Conservation (phyloP, 2,888 invertebrate species). For the Hemicrepidius hirtus region DNA sequence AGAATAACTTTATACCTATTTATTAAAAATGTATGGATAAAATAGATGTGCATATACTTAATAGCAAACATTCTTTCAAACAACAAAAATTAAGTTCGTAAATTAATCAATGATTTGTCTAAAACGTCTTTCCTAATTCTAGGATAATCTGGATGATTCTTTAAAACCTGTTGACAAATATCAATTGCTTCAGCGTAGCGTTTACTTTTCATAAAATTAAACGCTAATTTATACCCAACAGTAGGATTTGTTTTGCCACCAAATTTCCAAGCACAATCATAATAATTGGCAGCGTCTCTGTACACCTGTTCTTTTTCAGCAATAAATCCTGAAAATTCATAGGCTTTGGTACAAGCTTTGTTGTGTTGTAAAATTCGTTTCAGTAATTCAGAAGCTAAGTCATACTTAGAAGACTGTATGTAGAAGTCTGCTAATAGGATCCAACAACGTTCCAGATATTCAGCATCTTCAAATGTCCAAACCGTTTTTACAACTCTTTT, state of each 20-base stretch:
- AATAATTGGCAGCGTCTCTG: conserved; percentile 87
- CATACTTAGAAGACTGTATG: conserved; percentile 87
- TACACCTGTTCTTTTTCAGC: conserved; percentile 95
- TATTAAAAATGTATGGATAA: not conserved
- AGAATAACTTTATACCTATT: no score
- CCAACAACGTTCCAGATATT: conserved; percentile 97
- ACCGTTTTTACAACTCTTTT: conserved; percentile 89
- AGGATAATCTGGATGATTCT: conserved; percentile 89
- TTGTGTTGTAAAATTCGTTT: conserved; percentile 86
- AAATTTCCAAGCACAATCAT: conserved; percentile 90
- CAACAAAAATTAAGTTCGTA: conserved; percentile 76
- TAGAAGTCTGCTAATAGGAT: conserved; percentile 93
- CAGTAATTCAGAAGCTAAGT: conserved; percentile 89
- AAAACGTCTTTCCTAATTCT: conserved; percentile 94
- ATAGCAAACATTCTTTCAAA: not conserved
- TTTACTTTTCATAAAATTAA: conserved; percentile 93
- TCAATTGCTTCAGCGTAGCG: conserved; percentile 93
- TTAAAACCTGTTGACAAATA: conserved; percentile 88
- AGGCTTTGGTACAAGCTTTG: conserved; percentile 92
- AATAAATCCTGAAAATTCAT: conserved; percentile 90
- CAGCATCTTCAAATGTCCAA: conserved; percentile 97
- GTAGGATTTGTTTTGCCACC: conserved; percentile 88
- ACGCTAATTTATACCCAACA: conserved; percentile 94
- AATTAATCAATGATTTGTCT: conserved; percentile 89
- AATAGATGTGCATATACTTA: not conserved